Evolutionary conservation across 2,888 invertebrate species (phyloP), one percentile per base, ranked within the genome.

Genomic region (Ophion slaviceki): DNA sequence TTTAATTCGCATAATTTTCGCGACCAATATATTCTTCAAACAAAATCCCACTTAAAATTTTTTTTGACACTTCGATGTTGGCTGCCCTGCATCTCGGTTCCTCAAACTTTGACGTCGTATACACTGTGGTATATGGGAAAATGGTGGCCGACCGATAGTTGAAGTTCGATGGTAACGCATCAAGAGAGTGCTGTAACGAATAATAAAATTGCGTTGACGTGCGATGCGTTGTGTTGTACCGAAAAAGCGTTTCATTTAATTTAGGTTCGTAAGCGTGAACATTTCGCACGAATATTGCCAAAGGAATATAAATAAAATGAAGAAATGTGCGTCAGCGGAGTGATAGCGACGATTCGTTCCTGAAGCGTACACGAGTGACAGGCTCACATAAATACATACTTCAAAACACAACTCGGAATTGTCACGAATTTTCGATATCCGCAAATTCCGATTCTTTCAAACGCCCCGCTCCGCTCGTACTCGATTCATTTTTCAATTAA

Each of bases 151-250:
- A 71, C 80, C 86, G 87, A 88, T 86, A 88, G 85, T 76, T 83
- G 76, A 86, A 87, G 84, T 85, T 85, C 80, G 80, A 85, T 87
- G 89, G 87, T 88, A 89, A 87, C 87, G 88, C 84, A 85, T 84
- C 85, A 84, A 87, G 72, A 78, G 86, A 82, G 86, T 86, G 78
- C 71, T 87, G 81, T 70, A 72, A 67, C 64, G 71, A 79, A 82
- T 79, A 66, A 74, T 68, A 82, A 61, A 78, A 77, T 28, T 47
- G 67, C 17, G 20, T 28, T 61, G 28, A 80, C 82, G 68, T 87
- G 86, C 80, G 80, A 88, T 88, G 88, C 81, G 71, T 78, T 64
- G 72, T 62, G 66, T 76, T 82, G 64, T 59, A 68, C 76, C 45
- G 62, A 47, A 76, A 82, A 84, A 53, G 71, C 66, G 40, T 71